A percentile compares a stretch with the other conserved stretches of the same genome.
These are phyloP conservation scores for Holothuria scabra DNA, from an alignment of 53 echinoderm and acorn worm genomes.

Conservation along the genomic window DNA sequence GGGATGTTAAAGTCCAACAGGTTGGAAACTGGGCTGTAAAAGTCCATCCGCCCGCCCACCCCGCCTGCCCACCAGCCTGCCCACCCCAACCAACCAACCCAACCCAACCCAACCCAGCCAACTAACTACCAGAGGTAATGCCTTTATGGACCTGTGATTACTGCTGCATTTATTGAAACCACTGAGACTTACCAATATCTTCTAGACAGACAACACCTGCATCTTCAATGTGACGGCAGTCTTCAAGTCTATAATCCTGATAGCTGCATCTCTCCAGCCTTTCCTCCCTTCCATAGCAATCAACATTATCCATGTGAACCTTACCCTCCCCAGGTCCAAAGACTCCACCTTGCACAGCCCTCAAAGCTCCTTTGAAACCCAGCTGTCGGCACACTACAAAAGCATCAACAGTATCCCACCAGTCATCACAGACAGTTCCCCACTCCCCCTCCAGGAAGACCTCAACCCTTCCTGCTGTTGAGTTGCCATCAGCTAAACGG, in stretches of 20 bases:
- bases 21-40: too few relatives aligned
- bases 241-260: not conserved
- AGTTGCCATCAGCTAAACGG: not conserved
- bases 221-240: conserved; percentile 51
- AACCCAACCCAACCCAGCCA: too few relatives aligned
- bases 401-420: not conserved
- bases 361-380: not conserved
- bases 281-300: conserved; percentile 32
- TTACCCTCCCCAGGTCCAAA: not conserved
- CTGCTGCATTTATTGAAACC: too few relatives aligned
- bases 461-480: conserved; percentile 19
- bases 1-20: too few relatives aligned
- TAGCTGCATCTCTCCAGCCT: conserved; percentile 3
- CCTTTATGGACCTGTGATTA: too few relatives aligned
- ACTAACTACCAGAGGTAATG: too few relatives aligned
- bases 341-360: not conserved
- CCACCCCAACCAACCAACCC: too few relatives aligned
- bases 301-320: conserved; percentile 45
- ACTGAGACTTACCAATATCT: too few relatives aligned
- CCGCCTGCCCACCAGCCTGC: too few relatives aligned
- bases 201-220: conserved; percentile 43
- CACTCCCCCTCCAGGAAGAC: conserved; percentile 12
- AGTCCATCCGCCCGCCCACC: too few relatives aligned
- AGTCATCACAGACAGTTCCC: conserved; percentile 32
- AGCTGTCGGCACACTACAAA: conserved; percentile 33